These are phyloP conservation scores for Gasterosteus aculeatus DNA, from an alignment of 2,113 vertebrate genomes.

Conservation along the genomic window DNA sequence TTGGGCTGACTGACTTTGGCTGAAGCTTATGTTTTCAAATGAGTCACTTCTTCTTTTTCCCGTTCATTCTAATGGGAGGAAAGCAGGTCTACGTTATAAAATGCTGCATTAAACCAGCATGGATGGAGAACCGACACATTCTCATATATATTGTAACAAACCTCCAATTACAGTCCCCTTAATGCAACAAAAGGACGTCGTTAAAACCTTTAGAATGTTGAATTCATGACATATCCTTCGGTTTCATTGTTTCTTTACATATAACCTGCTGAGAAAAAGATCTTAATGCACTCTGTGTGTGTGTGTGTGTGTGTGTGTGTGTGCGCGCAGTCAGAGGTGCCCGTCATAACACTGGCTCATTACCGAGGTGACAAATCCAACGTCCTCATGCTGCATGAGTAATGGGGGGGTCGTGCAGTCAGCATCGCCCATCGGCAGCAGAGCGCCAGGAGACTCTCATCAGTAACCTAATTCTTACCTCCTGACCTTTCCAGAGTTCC, in stretches of 20 bases:
- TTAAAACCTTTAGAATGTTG: too few relatives aligned
- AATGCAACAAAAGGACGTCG: neutral
- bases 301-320: neutral
- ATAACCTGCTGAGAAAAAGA: too few relatives aligned
- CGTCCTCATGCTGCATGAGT: conserved; percentile 44
- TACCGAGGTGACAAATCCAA: conserved; percentile 42
- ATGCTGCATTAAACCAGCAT: neutral
- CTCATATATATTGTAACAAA: neutral
- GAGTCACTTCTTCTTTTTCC: neutral
- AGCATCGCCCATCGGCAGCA: conserved; percentile 19
- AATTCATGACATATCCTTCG: too few relatives aligned
- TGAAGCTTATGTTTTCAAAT: neutral
- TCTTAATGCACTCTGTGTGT: neutral
- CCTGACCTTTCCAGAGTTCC: conserved; percentile 56
- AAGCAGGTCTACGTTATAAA: neutral
- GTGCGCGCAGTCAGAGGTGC: conserved; percentile 2
- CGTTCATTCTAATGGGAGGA: neutral
- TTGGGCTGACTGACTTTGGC: neutral
- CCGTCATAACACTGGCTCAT: conserved; percentile 44
- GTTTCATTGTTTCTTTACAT: too few relatives aligned
- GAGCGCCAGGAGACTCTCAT: conserved; percentile 52
- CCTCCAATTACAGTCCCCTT: too few relatives aligned
- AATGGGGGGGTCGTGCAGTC: conserved; percentile 37
- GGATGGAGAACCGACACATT: neutral
- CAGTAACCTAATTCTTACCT: conserved; percentile 44